Base-by-base conservation (phyloP, 2,113 vertebrate species). In the Chaenocephalus aceratus region DNA sequence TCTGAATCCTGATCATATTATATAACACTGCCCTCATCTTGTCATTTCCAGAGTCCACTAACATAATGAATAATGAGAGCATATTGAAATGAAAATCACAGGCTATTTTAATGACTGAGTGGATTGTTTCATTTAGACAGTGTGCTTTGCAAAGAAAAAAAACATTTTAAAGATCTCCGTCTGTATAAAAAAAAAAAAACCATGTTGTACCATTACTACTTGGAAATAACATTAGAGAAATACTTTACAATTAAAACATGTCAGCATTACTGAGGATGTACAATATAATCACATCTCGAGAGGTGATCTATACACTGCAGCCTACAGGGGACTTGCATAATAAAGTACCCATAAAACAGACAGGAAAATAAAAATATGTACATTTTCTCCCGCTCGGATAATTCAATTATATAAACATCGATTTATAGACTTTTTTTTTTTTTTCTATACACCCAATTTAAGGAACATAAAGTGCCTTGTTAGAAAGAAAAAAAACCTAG, bases 211-310 rank as follows among this genome's bases (percentile, higher is more conserved):
- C 85, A 79, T 73, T 74, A 86, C 79, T 87, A 89, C 49, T 76
- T 71, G 61, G 87, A 94, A 92, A 91, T 41, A 53, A 85, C 72
- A 75, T 85, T 53, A 91, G 94, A 95, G 94, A 96, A 97, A 97
- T 94, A 96, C 91, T 95, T 95, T 96, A 96, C 94, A 95, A 94
- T 97, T 95, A 96, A 96, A 96, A 95, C 89, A 76, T 83, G 83
- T 79, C 89, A 87, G 90, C 89, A 77, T 86, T 89, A 90, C 23
- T 69, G 89, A 92, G 94, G 92, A 93, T 96, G 93, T 93, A 97
- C 93, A 97, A 90, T 30, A 87, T 86, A 94, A 81, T 89, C 84
- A 85, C 89, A 88, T 93, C 94, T 95, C 94, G 89, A 95, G 81
- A 84, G 83, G 80, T 53, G 59, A 80, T 91, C 93, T 95, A 93